phyloP scores from a whole-genome alignment of 2,113 vertebrate species.

The Corydoras maculifer region DNA sequence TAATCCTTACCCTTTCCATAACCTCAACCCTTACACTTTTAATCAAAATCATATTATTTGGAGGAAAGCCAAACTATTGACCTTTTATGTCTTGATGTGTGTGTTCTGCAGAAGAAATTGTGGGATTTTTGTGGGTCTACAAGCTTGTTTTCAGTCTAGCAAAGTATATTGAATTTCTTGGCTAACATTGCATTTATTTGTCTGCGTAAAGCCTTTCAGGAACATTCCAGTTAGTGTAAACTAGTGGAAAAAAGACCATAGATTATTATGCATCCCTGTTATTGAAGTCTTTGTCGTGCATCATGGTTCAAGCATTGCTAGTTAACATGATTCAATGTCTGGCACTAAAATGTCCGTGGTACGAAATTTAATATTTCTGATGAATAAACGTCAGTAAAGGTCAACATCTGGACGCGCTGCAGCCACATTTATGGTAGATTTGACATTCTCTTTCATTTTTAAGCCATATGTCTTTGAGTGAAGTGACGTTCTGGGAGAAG shows the following conservation, averaged over 20 bases:
- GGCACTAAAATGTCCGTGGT: constrained; percentile 54
- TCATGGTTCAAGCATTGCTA: constrained; percentile 34
- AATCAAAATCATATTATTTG: constrained; percentile 71
- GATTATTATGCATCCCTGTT: constrained; percentile 50
- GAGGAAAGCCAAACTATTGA: constrained; percentile 67
- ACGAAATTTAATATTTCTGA: constrained; percentile 53
- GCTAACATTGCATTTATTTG: constrained; percentile 29
- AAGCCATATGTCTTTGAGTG: constrained; percentile 51
- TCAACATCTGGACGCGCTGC: constrained; percentile 20
- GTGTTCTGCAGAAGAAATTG: too few species aligned
- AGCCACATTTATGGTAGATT: constrained; percentile 51
- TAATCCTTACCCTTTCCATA: constrained; percentile 67
- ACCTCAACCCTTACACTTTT: constrained; percentile 74
- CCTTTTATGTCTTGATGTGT: constrained; percentile 56
- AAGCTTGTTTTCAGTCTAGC: constrained; percentile 36
- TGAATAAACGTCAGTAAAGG: constrained; percentile 51
- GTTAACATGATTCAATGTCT: constrained; percentile 45
- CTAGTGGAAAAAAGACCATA: constrained; percentile 59
- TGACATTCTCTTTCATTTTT: constrained; percentile 44
- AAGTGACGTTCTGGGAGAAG: constrained; percentile 51
- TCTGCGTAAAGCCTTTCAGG: constrained; percentile 52
- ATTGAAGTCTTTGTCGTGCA: constrained; percentile 52
- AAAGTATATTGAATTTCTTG: too few species aligned
- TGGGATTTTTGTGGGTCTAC: constrained; percentile 42
- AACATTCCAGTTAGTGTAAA: constrained; percentile 58